Evolutionary conservation across 2,797 vertebrate species (phyloP).

Genomic region (Xiphophorus birchmanni): DNA sequence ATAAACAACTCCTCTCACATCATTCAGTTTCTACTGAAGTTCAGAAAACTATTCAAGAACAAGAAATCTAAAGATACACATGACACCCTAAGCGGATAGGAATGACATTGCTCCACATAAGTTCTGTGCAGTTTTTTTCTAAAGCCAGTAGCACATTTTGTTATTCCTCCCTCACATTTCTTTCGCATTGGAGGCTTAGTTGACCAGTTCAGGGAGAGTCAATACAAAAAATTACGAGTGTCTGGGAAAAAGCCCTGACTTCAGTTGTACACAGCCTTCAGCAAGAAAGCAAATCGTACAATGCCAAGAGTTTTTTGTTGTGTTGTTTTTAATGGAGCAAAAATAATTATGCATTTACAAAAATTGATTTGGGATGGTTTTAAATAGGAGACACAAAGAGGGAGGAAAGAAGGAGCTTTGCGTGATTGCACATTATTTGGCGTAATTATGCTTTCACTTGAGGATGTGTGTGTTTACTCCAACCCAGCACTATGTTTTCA

Average conservation of each 20-base stretch:
- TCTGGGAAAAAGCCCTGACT: slow-evolving; percentile 34
- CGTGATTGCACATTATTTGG: slow-evolving; percentile 66
- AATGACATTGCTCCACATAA: slow-evolving; percentile 38
- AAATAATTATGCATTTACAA: slow-evolving; percentile 69
- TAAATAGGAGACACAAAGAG: slow-evolving; percentile 13
- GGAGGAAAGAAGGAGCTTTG: slow-evolving; percentile 26
- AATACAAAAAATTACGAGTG: slow-evolving; percentile 29
- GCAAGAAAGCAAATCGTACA: slow-evolving; percentile 47
- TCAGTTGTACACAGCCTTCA: slow-evolving; percentile 35
- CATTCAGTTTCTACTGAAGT: slow-evolving; percentile 6
- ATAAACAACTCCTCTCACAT: background rate
- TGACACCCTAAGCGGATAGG: slow-evolving; percentile 1
- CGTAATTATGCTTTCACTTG: slow-evolving; percentile 65
- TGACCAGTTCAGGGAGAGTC: slow-evolving; percentile 26
- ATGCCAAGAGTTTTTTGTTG: slow-evolving; percentile 43
- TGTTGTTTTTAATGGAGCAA: slow-evolving; percentile 24
- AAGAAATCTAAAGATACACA: background rate
- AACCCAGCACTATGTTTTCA: slow-evolving; percentile 40
- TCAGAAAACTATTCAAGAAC: background rate
- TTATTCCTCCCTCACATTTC: slow-evolving; percentile 38
- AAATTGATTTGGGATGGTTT: slow-evolving; percentile 61
- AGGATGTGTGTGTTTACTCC: slow-evolving; percentile 52
- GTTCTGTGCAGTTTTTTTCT: slow-evolving; percentile 16
- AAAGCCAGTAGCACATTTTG: slow-evolving; percentile 14
- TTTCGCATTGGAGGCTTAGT: slow-evolving; percentile 12